A percentile compares a stretch with the other conserved stretches of the same genome.
These are phyloP conservation scores for Antheraea pernyi DNA, from an alignment of 1,140 invertebrate species.

Conservation along the genomic window DNA sequence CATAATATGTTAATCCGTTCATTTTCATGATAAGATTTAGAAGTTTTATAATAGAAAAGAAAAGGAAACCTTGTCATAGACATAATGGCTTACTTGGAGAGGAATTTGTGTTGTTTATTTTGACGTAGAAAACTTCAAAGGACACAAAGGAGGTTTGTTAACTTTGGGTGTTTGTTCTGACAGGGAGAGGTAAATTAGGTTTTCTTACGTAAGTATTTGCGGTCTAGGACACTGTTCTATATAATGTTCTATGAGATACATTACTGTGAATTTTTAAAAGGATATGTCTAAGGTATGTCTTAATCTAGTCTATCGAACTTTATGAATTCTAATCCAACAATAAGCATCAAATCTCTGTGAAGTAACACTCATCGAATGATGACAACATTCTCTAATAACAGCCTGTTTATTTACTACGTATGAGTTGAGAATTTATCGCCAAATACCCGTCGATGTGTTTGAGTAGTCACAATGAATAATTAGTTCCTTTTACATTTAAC, in stretches of 20 bases:
- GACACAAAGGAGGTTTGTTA: slow-evolving; percentile 7
- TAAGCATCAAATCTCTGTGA: too few species aligned
- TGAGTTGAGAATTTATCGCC: too few species aligned
- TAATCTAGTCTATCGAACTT: too few species aligned
- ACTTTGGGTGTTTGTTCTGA: slow-evolving; percentile 4
- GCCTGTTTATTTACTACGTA: too few species aligned
- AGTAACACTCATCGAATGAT: too few species aligned
- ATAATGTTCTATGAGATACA: background rate
- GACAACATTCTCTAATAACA: too few species aligned
- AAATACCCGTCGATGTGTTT: too few species aligned
- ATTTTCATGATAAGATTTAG: background rate
- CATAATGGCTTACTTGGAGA: slow-evolving; percentile 5
- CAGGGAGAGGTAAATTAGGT: slow-evolving; percentile 1
- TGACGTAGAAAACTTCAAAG: slow-evolving; percentile 4
- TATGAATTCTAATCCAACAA: too few species aligned
- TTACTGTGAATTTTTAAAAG: too few species aligned
- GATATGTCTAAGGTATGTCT: too few species aligned
- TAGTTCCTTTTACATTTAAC: too few species aligned
- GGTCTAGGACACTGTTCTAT: slow-evolving; percentile 2
- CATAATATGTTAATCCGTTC: background rate
- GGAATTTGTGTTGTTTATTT: slow-evolving; percentile 9
- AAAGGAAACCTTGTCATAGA: background rate
- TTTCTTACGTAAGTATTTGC: slow-evolving; percentile 9
- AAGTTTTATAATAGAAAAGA: slow-evolving; percentile 1
- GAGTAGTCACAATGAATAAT: too few species aligned